phyloP scores from a whole-genome alignment of 2,797 vertebrate species.

The Glossophaga mutica region DNA sequence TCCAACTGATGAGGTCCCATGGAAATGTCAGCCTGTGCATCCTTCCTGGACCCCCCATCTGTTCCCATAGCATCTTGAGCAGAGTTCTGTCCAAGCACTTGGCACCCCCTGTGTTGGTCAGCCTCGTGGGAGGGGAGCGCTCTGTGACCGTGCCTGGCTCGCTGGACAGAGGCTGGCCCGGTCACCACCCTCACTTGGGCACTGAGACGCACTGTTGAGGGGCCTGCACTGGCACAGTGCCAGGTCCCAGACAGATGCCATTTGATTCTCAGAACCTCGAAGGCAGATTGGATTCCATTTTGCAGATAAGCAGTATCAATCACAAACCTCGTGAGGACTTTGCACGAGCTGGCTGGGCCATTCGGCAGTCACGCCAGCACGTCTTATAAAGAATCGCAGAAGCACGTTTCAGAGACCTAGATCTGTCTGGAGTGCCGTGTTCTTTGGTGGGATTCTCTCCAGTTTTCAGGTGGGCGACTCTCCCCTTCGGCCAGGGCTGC shows the following conservation, averaged over 20 bases:
- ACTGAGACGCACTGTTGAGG: too few relatives aligned
- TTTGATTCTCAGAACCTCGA: neutral
- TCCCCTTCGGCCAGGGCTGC: neutral
- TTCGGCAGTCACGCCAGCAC: neutral
- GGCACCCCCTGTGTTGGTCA: neutral
- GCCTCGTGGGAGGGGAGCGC: neutral
- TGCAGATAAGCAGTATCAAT: neutral
- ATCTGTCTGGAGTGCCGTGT: accelerated
- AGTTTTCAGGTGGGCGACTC: neutral
- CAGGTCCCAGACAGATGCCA: neutral
- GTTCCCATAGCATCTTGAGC: neutral
- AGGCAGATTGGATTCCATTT: neutral
- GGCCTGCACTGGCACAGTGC: neutral
- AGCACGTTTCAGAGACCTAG: neutral
- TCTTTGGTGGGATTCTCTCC: neutral
- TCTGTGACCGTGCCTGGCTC: neutral
- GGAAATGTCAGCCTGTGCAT: neutral
- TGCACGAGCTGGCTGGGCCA: neutral
- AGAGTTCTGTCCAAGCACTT: neutral
- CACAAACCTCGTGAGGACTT: neutral
- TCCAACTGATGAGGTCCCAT: neutral
- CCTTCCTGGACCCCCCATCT: neutral
- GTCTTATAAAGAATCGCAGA: neutral
- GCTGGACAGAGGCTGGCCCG: neutral
- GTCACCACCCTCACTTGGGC: neutral